phyloP scores from a whole-genome alignment of 2,888 invertebrate species.

The Eucriotettix oculatus region DNA sequence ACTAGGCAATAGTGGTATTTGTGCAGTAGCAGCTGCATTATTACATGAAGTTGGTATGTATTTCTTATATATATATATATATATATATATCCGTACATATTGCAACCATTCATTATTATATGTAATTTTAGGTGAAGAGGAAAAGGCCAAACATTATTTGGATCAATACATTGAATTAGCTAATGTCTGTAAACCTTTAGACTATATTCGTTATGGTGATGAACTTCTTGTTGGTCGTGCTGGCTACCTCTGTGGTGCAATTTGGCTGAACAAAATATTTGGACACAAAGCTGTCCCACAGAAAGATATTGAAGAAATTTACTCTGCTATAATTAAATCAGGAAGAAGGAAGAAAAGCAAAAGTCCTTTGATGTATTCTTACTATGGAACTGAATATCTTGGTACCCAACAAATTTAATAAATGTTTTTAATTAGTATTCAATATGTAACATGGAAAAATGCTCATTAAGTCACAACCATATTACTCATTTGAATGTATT shows the following conservation, averaged over 20 bases:
- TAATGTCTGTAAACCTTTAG: too few relatives aligned
- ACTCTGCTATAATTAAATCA: conserved; percentile 49
- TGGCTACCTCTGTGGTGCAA: conserved; percentile 61
- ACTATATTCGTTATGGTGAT: conserved; percentile 27
- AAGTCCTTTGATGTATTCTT: conserved; percentile 62
- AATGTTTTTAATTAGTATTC: too few relatives aligned
- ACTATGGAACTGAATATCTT: conserved; percentile 55
- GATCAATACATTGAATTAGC: too few relatives aligned
- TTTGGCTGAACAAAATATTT: conserved; percentile 50
- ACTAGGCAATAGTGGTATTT: conserved; percentile 63
- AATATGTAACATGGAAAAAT: too few relatives aligned
- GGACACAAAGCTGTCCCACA: conserved; percentile 17
- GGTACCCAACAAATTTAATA: conserved; percentile 25
- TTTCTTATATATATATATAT: background rate
- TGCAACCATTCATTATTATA: too few relatives aligned
- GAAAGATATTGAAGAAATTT: conserved; percentile 33
- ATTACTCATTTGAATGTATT: too few relatives aligned
- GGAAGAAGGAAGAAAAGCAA: conserved; percentile 41
- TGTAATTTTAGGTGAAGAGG: too few relatives aligned
- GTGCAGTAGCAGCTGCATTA: conserved; percentile 50
- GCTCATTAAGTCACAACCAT: too few relatives aligned
- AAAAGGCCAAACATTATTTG: too few relatives aligned
- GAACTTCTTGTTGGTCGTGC: conserved; percentile 75
- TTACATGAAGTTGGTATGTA: conserved; percentile 34
- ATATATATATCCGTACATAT: background rate